Conservation (phyloP, 1,140 invertebrate species). For the Olivierus martensii region DNA sequence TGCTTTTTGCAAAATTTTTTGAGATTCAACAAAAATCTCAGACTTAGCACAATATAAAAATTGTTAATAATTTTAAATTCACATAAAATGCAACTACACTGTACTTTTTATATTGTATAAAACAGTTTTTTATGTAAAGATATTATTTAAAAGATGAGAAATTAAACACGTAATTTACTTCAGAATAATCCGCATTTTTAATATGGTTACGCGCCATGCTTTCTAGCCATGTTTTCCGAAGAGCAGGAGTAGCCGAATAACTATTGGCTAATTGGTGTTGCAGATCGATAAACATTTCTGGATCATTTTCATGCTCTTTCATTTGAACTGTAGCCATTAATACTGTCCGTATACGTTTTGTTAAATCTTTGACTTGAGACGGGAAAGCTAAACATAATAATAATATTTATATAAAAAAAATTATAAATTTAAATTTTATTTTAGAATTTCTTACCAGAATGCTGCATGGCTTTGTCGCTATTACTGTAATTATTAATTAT, state of each 20-base stretch:
- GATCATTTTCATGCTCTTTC: constrained; percentile 72
- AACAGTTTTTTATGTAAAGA: too few relatives aligned
- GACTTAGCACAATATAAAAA: too few relatives aligned
- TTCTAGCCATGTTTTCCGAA: constrained; percentile 84
- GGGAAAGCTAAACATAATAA: constrained; percentile 50
- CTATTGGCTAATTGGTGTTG: constrained; percentile 87
- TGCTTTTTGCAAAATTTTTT: too few relatives aligned
- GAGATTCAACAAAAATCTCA: too few relatives aligned
- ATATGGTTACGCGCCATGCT: constrained; percentile 71
- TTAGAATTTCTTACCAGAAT: constrained; percentile 35
- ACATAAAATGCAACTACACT: too few relatives aligned
- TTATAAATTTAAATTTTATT: neutral
- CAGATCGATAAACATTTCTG: constrained; percentile 78
- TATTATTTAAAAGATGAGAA: too few relatives aligned
- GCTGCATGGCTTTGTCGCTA: constrained; percentile 86
- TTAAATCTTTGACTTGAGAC: constrained; percentile 78
- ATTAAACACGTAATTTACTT: constrained; percentile 34
- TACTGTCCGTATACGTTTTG: constrained; percentile 78
- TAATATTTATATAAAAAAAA: neutral
- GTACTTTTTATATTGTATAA: too few relatives aligned
- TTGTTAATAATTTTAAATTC: too few relatives aligned
- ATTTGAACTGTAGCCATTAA: constrained; percentile 86
- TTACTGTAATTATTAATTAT: constrained; percentile 84
- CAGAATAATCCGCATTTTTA: constrained; percentile 61
- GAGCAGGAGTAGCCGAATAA: constrained; percentile 82